These are phyloP conservation scores for Mycetomoellerius zeteki DNA, from an alignment of 1,140 invertebrate species.

Conservation along the genomic window DNA sequence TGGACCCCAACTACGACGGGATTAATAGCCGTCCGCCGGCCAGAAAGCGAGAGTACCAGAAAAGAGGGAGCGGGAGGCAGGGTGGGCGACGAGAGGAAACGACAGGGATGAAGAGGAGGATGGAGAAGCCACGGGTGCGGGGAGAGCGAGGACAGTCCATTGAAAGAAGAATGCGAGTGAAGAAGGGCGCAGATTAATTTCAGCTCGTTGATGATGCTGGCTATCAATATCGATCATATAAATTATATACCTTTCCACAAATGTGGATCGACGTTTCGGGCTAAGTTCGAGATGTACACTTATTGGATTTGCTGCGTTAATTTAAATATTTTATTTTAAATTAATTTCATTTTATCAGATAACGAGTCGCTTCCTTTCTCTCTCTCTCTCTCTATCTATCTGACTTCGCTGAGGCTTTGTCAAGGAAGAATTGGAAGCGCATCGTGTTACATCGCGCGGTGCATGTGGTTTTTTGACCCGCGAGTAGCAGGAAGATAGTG, in stretches of 20 bases:
- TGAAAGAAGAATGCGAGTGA: conserved; percentile 67
- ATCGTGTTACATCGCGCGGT: not conserved
- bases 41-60: conserved; percentile 59
- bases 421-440: not conserved
- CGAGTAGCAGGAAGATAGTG: conserved; percentile 3
- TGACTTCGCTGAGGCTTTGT: not conserved
- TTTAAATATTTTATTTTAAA: conserved; percentile 20
- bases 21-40: conserved; percentile 75
- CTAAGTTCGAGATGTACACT: not conserved
- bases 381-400: not conserved
- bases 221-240: conserved; percentile 10
- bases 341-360: not conserved
- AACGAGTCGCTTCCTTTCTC: not conserved
- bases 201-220: conserved; percentile 65
- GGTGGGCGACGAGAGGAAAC: not conserved
- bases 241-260: not conserved
- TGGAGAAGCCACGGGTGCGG: conserved; percentile 11
- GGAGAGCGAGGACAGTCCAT: conserved; percentile 48
- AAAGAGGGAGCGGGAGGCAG: not conserved
- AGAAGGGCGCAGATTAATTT: conserved; percentile 76
- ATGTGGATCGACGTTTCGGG: not conserved
- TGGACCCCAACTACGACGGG: conserved; percentile 73
- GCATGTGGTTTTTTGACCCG: not conserved
- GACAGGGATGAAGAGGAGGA: conserved; percentile 33
- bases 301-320: not conserved